A percentile compares a stretch with the other conserved stretches of the same genome.
These are phyloP conservation scores for Sepioteuthis lessoniana DNA, from an alignment of 2,888 invertebrate genomes.

Conservation along the genomic window DNA sequence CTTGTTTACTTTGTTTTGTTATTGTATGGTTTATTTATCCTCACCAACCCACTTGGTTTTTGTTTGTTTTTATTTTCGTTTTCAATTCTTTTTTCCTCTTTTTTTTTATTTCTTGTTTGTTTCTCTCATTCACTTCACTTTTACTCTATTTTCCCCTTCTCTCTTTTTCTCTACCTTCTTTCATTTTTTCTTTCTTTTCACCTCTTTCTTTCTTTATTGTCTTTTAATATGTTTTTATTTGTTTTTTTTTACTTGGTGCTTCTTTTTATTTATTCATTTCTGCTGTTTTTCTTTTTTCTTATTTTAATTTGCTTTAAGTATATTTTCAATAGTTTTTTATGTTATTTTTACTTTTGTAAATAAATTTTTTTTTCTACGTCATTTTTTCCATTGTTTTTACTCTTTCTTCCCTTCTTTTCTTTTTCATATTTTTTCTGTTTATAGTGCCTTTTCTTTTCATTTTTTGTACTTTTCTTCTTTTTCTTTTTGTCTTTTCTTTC, in stretches of 20 bases:
- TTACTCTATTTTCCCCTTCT: not conserved
- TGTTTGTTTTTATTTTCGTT: too few relatives aligned
- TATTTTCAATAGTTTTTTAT: too few relatives aligned
- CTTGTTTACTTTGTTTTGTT: not conserved
- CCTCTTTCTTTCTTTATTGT: not conserved
- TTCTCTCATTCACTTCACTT: not conserved
- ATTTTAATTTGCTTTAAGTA: too few relatives aligned
- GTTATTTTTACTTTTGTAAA: too few relatives aligned
- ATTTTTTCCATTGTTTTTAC: not conserved
- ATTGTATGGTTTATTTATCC: not conserved
- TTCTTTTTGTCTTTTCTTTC: too few relatives aligned
- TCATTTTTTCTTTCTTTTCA: not conserved
- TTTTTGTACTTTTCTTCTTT: not conserved
- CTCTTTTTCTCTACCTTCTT: too few relatives aligned
- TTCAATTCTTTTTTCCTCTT: not conserved
- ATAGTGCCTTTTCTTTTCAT: not conserved
- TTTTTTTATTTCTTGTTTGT: not conserved
- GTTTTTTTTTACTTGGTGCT: not conserved
- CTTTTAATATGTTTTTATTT: not conserved
- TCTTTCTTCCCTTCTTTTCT: not conserved
- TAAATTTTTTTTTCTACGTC: not conserved
- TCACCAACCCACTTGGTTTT: not conserved
- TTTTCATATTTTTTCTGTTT: not conserved
- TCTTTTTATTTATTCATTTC: not conserved
- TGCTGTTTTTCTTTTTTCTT: not conserved